Conservation (phyloP, 1,140 invertebrate species). For the Diachasmimorpha longicaudata region DNA sequence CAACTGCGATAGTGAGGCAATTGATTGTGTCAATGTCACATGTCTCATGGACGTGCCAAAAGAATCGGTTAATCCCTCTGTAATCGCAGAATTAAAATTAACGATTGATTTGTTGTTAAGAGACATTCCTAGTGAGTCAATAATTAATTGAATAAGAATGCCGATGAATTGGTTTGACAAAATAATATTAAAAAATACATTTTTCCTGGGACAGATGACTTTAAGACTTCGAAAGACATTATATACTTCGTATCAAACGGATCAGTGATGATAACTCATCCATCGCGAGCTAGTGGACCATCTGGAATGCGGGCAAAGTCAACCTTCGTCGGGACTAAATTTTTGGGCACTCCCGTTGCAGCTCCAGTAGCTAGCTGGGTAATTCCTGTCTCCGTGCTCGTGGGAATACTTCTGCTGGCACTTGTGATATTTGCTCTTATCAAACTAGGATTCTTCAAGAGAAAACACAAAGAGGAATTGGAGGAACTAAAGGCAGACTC, state of each 20-base stretch:
- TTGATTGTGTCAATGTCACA: background rate
- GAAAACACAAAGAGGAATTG: slow-evolving; percentile 50
- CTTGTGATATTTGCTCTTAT: slow-evolving; percentile 45
- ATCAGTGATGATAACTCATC: slow-evolving; percentile 35
- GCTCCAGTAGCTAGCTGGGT: slow-evolving; percentile 49
- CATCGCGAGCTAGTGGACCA: slow-evolving; percentile 32
- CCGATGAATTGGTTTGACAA: no score
- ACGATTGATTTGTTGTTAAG: background rate
- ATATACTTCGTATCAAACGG: slow-evolving; percentile 47
- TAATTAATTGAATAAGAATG: no score
- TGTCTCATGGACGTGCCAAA: background rate
- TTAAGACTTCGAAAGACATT: slow-evolving; percentile 44
- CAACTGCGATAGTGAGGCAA: background rate
- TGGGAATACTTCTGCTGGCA: slow-evolving; percentile 50
- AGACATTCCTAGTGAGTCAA: background rate
- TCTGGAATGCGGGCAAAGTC: slow-evolving; percentile 27
- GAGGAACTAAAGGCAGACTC: slow-evolving; percentile 41
- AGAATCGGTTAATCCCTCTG: background rate
- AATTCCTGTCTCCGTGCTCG: slow-evolving; percentile 48
- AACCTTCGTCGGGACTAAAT: slow-evolving; percentile 44
- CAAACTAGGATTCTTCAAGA: slow-evolving; percentile 56
- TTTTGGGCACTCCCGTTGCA: slow-evolving; percentile 42
- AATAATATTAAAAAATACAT: background rate
- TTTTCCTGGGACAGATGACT: slow-evolving; percentile 33
- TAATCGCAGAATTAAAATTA: background rate